Conservation (phyloP, 2,797 vertebrate species). For the Bradypodion ventrale region DNA sequence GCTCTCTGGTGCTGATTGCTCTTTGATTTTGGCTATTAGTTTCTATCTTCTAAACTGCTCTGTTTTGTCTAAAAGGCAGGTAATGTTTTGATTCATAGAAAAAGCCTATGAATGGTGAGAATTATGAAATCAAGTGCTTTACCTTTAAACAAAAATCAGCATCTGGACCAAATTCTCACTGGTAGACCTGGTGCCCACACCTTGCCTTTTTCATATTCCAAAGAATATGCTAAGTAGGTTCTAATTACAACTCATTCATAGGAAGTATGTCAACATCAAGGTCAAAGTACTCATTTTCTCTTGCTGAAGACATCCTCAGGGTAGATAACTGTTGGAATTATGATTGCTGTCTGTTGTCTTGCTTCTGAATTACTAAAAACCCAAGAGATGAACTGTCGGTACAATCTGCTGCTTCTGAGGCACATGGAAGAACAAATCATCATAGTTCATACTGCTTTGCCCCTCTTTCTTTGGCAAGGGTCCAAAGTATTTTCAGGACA, state of each 20-base stretch:
- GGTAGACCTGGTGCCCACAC: not conserved
- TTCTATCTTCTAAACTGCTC: not conserved
- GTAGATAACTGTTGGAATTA: slow-evolving; percentile 36
- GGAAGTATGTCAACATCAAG: slow-evolving; percentile 29
- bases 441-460: not conserved
- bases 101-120: not conserved
- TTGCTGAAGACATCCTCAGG: not conserved
- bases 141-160: slow-evolving; percentile 15
- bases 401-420: not conserved
- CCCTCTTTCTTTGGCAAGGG: not conserved
- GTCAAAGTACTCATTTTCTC: slow-evolving; percentile 45
- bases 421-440: not conserved
- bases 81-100: not conserved
- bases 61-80: not conserved
- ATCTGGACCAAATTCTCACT: slow-evolving; percentile 36
- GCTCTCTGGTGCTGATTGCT: not conserved
- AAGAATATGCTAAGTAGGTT: slow-evolving; percentile 41
- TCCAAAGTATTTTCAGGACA: not conserved
- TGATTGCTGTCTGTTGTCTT: slow-evolving; percentile 13
- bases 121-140: not conserved
- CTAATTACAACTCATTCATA: slow-evolving; percentile 42
- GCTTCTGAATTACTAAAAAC: slow-evolving; percentile 17
- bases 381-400: not conserved
- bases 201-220: slow-evolving; percentile 23
- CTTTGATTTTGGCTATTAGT: not conserved